These are phyloP conservation scores for Odontothrips loti DNA, from an alignment of 2,888 invertebrate species.

Conservation along the genomic window DNA sequence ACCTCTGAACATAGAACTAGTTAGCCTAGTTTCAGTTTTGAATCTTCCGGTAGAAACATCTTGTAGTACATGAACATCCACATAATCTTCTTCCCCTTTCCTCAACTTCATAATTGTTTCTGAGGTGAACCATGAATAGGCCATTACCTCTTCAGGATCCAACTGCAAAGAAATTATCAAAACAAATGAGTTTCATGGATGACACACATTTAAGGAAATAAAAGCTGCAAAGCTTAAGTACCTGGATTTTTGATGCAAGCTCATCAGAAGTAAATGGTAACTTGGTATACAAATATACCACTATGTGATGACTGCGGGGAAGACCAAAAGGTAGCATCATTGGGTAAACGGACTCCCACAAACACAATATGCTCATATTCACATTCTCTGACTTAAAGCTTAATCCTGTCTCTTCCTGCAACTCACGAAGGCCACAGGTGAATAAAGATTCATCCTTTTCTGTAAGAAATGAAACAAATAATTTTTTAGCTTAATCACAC, in stretches of 20 bases:
- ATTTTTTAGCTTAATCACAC: too few species aligned
- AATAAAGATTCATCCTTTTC: slow-evolving; percentile 42
- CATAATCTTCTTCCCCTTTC: not conserved
- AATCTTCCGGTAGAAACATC: slow-evolving; percentile 8
- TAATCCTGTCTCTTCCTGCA: slow-evolving; percentile 48
- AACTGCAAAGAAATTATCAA: slow-evolving; percentile 39
- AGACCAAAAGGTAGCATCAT: slow-evolving; percentile 44
- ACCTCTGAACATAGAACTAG: slow-evolving; percentile 25
- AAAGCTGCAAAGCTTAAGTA: slow-evolving; percentile 4
- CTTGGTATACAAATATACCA: slow-evolving; percentile 46
- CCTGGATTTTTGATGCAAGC: slow-evolving; percentile 35
- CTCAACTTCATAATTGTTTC: slow-evolving; percentile 29
- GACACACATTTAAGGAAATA: too few species aligned
- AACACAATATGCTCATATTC: slow-evolving; percentile 37
- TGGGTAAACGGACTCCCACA: slow-evolving; percentile 48
- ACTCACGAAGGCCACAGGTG: slow-evolving; percentile 46
- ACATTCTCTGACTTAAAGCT: slow-evolving; percentile 37
- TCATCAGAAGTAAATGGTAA: slow-evolving; percentile 37
- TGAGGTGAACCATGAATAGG: slow-evolving; percentile 44
- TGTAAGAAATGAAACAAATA: slow-evolving; percentile 29
- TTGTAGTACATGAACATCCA: not conserved
- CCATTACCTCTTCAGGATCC: slow-evolving; percentile 45
- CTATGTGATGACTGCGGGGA: slow-evolving; percentile 47
- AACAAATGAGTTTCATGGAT: too few species aligned
- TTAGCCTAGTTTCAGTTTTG: not conserved